Evolutionary conservation across 2,888 invertebrate genomes (phyloP).

Genomic region (Meiosimyza platycephala): DNA sequence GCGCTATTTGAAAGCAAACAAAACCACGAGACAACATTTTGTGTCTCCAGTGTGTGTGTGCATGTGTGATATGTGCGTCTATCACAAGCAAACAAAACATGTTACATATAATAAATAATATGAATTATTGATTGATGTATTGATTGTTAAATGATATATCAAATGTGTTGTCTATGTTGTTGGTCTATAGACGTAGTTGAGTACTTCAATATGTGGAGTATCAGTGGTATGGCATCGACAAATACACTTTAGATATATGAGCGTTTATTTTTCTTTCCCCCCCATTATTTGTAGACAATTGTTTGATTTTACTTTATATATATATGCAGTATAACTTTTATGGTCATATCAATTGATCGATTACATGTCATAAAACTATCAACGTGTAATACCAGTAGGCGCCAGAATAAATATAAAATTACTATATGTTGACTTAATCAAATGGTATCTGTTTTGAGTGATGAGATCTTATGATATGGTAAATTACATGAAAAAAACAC

Average conservation of each 20-base stretch:
- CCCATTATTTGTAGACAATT: background rate
- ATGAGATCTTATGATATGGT: too few relatives aligned
- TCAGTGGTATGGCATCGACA: constrained; percentile 18
- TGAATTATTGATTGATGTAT: constrained; percentile 32
- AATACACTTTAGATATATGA: background rate
- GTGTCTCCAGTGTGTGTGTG: background rate
- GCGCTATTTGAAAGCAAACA: constrained; percentile 13
- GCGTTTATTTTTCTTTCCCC: background rate
- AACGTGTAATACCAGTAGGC: constrained; percentile 49
- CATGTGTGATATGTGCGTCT: background rate
- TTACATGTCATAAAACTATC: constrained; percentile 41
- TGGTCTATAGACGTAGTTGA: background rate
- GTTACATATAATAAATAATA: constrained; percentile 28
- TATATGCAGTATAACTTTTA: background rate
- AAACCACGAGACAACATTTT: background rate
- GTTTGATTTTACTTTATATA: constrained; percentile 7
- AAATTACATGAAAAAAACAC: too few relatives aligned
- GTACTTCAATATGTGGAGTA: background rate
- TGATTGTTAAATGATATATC: constrained; percentile 35
- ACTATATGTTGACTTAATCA: too few relatives aligned
- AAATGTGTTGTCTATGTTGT: constrained; percentile 13
- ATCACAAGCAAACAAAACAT: constrained; percentile 1
- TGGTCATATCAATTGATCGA: constrained; percentile 42
- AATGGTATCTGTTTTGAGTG: too few relatives aligned
- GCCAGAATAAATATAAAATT: constrained; percentile 43